Evolutionary conservation across 2,888 invertebrate genomes (phyloP).

Genomic region (Urechis unicinctus): DNA sequence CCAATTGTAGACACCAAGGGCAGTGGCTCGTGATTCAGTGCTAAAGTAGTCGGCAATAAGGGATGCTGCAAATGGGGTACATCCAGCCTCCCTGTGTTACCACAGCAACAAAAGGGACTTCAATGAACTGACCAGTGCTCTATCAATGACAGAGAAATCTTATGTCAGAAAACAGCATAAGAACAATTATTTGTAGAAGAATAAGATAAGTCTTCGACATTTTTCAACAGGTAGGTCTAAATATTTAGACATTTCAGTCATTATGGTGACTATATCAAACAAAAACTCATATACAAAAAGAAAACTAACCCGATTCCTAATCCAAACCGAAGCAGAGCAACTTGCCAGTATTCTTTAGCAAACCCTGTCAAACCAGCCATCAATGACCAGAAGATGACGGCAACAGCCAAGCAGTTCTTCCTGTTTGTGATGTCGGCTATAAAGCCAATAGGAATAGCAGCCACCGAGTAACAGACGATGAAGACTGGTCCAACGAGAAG

Average conservation of each 20-base stretch:
- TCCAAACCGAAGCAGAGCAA: constrained; percentile 76
- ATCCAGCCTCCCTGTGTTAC: constrained; percentile 53
- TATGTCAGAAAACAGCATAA: too few species aligned
- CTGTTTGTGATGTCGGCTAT: constrained; percentile 55
- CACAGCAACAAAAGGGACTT: too few species aligned
- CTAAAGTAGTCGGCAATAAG: constrained; percentile 41
- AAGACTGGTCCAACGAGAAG: constrained; percentile 87
- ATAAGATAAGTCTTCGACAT: too few species aligned
- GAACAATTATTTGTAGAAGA: too few species aligned
- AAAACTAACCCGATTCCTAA: constrained; percentile 63
- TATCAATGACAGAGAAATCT: too few species aligned
- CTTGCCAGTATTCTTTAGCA: constrained; percentile 82
- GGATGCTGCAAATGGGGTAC: constrained; percentile 44
- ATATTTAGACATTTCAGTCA: too few species aligned
- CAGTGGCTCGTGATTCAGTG: constrained; percentile 64
- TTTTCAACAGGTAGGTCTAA: too few species aligned
- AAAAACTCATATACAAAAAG: not conserved
- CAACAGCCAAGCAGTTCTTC: constrained; percentile 67
- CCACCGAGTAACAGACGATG: constrained; percentile 83
- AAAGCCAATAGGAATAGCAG: constrained; percentile 77
- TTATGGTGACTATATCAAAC: too few species aligned
- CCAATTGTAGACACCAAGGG: constrained; percentile 91
- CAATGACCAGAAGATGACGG: constrained; percentile 64
- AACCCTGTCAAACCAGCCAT: constrained; percentile 80
- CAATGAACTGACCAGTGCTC: too few species aligned